These are phyloP conservation scores for Chaenogobius annularis DNA, from an alignment of 2,113 vertebrate species.

Conservation along the genomic window DNA sequence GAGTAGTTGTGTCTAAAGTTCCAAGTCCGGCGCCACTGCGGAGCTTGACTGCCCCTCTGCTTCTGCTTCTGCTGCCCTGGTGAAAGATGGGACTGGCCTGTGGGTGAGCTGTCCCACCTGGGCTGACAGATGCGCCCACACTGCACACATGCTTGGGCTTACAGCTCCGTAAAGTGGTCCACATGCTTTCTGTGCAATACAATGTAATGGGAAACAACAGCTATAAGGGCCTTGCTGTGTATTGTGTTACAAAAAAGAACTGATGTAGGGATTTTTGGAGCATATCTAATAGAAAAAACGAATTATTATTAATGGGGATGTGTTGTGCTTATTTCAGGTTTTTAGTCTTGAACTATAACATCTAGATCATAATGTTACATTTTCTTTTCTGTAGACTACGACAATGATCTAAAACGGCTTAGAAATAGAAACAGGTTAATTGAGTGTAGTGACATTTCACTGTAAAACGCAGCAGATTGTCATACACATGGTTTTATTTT, in stretches of 20 bases:
- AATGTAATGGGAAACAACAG: not conserved
- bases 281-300: not conserved
- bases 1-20: constrained; percentile 79
- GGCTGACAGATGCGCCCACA: constrained; percentile 25
- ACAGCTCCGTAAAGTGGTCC: not conserved
- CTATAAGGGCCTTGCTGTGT: not conserved
- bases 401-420: too few species aligned
- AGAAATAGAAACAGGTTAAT: too few species aligned
- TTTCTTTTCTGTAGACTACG: too few species aligned
- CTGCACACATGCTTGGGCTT: constrained; percentile 10
- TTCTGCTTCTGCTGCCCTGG: constrained; percentile 37
- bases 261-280: not conserved
- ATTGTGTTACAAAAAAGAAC: not conserved
- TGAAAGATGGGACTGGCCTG: constrained; percentile 67
- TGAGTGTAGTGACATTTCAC: too few species aligned
- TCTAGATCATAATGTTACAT: too few species aligned
- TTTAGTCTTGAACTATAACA: too few species aligned
- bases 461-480: too few species aligned
- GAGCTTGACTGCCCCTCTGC: constrained; percentile 6
- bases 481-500: too few species aligned
- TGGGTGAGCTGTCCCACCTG: constrained; percentile 73
- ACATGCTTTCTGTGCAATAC: not conserved
- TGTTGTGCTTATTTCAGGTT: too few species aligned
- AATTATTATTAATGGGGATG: not conserved
- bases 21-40: constrained; percentile 70